phyloP scores from a whole-genome alignment of 37 sponge, comb jelly and placozoan genomes.

The Eunapius fragilis region DNA sequence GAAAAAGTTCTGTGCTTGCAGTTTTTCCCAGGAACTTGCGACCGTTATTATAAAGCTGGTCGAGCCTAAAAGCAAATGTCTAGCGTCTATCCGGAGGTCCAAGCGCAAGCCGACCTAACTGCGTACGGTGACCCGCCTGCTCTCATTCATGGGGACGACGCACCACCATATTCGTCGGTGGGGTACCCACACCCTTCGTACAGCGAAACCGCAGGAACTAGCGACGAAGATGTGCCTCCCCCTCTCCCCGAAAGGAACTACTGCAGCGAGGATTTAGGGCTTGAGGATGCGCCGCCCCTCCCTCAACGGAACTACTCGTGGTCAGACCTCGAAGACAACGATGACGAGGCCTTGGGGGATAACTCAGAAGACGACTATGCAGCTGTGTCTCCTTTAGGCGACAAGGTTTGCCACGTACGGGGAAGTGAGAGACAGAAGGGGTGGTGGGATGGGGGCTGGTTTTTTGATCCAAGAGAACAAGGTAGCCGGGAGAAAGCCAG shows the following conservation, averaged over 20 bases:
- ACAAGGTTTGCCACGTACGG: background rate
- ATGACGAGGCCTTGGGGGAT: slow-evolving; percentile 27
- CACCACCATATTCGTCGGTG: background rate
- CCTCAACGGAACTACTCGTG: slow-evolving; percentile 61
- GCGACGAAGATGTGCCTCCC: background rate
- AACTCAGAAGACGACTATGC: background rate
- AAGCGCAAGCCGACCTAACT: background rate
- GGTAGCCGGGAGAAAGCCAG: background rate
- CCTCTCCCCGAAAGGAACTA: background rate
- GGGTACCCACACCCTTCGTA: too few species aligned
- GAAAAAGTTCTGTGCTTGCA: too few species aligned
- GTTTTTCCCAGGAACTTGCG: too few species aligned
- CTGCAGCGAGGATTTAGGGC: slow-evolving; percentile 16
- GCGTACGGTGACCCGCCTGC: background rate
- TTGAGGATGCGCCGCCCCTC: slow-evolving; percentile 62
- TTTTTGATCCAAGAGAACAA: too few species aligned
- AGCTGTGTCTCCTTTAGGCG: background rate
- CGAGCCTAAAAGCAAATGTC: background rate
- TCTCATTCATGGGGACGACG: background rate
- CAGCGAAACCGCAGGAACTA: background rate
- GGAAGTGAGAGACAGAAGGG: background rate
- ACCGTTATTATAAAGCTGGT: too few species aligned
- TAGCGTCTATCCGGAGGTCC: background rate
- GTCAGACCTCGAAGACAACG: slow-evolving; percentile 67
- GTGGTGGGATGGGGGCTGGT: background rate